A percentile compares a stretch with the other conserved stretches of the same genome.
Conservation (phyloP, 2,888 invertebrate genomes). For the Leptopterna dolabrata region DNA sequence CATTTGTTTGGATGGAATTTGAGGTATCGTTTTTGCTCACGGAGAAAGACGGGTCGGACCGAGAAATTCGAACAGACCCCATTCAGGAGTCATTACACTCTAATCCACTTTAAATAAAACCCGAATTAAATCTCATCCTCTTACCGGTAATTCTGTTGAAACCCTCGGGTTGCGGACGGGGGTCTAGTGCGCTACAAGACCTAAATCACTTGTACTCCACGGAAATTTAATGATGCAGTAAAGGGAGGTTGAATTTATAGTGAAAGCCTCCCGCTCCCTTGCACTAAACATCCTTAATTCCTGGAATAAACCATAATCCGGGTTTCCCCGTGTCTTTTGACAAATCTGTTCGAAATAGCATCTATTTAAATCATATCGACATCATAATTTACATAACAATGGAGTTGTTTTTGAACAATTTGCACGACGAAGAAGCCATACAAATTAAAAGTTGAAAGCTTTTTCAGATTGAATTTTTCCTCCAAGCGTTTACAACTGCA, state of each 20-base stretch:
- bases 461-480: no score
- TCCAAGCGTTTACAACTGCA: no score
- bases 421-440: no score
- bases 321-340: not conserved
- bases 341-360: not conserved
- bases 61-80: not conserved
- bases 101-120: constrained; percentile 26
- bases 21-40: not conserved
- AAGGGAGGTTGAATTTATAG: not conserved
- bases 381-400: no score
- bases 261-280: not conserved
- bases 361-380: no score
- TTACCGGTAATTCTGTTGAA: not conserved
- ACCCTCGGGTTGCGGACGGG: not conserved
- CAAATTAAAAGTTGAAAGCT: no score
- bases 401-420: no score
- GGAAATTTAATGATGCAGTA: not conserved
- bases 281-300: not conserved
- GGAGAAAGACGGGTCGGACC: not conserved
- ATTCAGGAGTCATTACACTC: constrained; percentile 9
- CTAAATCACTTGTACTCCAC: not conserved
- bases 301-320: not conserved
- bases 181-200: not conserved
- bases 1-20: no score
- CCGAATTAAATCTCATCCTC: not conserved